Base-by-base conservation (phyloP, 2,797 vertebrate genomes). In the Alauda arvensis region DNA sequence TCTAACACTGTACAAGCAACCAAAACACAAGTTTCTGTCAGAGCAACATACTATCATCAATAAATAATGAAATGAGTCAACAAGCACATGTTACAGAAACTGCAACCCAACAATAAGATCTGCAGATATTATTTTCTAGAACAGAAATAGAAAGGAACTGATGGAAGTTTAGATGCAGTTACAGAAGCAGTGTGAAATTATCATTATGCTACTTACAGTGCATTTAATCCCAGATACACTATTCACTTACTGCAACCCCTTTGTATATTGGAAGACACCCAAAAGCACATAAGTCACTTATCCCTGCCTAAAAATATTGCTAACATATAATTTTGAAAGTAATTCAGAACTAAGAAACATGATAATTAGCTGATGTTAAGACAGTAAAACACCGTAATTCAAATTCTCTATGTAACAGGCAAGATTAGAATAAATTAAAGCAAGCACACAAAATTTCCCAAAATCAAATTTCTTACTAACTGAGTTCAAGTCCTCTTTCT, bases 21-120 rank as follows among this genome's bases (percentile, higher is more conserved):
- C 19, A 88, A 78, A 90, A 90, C 16, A 57, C 10, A 86, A 82
- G 25, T 78, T 79, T 79, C 76, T 85, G 72, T 87, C 63, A 89
- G 70, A 87, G 42, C 28, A 93, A 87, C 80, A 52, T 17, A 70
- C 40, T 57, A 52, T 10, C 12, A 83, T 49, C 48, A 60, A 91
- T n/a, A 52, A 82, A 40, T 63, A 85, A 80, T 3, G 34, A 67
- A 81, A 80, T 56, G 34, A 60, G 69, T 87, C 81, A 89, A 65
- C 60, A 68, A 62, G 40, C 90, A 26, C 43, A 68, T 29, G 20
- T 42, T 60, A 83, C 19, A 67, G 77, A 81, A 90, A 89, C 65
- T 49, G 72, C n/a, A 77, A 75, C n/a, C 28, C 68, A 82, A 24
- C 48, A 72, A 71, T n/a, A 61, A 56, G 79, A 68, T 45, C 48